These are phyloP conservation scores for Paradisaea rubra DNA, from an alignment of 2,113 vertebrate genomes.

Conservation along the genomic window DNA sequence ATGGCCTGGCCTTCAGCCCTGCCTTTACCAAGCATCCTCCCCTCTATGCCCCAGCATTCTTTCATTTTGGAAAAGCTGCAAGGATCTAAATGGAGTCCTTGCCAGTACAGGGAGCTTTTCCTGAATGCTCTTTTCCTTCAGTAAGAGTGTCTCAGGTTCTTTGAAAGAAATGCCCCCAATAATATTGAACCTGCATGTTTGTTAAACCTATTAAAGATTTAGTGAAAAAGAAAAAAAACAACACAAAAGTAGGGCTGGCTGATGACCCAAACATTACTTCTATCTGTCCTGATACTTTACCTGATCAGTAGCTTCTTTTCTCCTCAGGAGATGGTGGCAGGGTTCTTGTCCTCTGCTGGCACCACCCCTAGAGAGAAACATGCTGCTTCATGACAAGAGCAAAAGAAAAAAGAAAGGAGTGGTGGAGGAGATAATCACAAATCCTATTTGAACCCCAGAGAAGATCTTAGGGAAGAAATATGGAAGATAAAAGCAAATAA, in stretches of 20 bases:
- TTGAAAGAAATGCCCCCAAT: background rate
- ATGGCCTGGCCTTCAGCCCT: background rate
- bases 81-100: background rate
- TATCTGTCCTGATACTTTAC: background rate
- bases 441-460: background rate
- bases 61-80: background rate
- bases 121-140: background rate
- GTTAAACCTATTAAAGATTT: background rate
- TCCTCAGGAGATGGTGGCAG: background rate
- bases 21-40: background rate
- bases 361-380: background rate
- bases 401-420: background rate
- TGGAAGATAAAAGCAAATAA: background rate
- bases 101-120: background rate
- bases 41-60: background rate
- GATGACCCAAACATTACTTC: background rate
- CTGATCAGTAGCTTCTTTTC: background rate
- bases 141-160: background rate
- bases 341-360: background rate
- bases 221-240: background rate
- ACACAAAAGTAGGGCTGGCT: background rate
- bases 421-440: background rate
- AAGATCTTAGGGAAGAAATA: background rate
- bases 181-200: background rate
- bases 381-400: background rate